phyloP scores from a whole-genome alignment of 2,888 invertebrate species.

The Phanerotoma sp. region DNA sequence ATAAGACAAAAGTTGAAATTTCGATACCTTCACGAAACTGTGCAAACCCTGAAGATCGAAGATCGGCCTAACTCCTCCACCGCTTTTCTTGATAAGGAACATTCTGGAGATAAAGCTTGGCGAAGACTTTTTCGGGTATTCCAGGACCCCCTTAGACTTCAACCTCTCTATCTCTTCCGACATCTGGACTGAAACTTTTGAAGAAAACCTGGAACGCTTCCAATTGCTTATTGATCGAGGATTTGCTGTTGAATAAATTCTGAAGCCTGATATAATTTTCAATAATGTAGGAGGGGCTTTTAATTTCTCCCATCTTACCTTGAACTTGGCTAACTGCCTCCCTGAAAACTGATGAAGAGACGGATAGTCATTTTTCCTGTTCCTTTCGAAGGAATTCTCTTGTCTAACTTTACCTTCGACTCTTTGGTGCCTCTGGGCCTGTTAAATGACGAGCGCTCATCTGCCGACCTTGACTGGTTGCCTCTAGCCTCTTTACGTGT shows the following conservation, averaged over 20 bases:
- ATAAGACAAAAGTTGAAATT: not conserved
- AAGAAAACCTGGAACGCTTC: constrained; percentile 3
- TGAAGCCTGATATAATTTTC: too few species aligned
- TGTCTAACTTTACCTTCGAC: constrained; percentile 4
- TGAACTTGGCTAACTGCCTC: not conserved
- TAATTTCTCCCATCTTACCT: not conserved
- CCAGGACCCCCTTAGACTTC: constrained; percentile 5
- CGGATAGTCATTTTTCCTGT: not conserved
- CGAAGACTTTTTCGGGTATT: not conserved
- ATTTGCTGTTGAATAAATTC: not conserved
- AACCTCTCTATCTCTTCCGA: constrained; percentile 3
- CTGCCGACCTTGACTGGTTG: not conserved
- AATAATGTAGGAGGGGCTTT: not conserved
- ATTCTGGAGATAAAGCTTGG: constrained; percentile 24
- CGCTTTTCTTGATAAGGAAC: constrained; percentile 15
- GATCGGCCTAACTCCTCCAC: constrained; percentile 45
- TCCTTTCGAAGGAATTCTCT: constrained; percentile 6
- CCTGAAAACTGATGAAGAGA: not conserved
- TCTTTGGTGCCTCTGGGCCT: not conserved
- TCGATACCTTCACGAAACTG: not conserved
- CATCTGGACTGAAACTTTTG: not conserved
- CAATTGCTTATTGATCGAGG: constrained; percentile 20
- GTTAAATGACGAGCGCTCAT: not conserved
- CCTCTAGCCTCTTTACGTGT: not conserved
- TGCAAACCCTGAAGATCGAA: constrained; percentile 45